A percentile compares a stretch with the other conserved stretches of the same genome.
phyloP scores from a whole-genome alignment of 2,797 vertebrate species.

The Momotus momota region DNA sequence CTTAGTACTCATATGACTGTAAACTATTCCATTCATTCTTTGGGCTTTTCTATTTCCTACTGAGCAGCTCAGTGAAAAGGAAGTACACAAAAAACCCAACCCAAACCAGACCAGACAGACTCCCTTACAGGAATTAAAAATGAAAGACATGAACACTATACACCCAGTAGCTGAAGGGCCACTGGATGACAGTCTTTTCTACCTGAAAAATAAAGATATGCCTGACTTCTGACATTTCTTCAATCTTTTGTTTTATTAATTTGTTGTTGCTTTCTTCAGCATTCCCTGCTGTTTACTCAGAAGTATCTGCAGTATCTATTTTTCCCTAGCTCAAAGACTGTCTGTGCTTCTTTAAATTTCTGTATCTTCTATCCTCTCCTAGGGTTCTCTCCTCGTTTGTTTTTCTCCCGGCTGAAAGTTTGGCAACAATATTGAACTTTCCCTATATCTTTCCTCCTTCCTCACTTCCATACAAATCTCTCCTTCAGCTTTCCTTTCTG shows the following conservation, averaged over 20 bases:
- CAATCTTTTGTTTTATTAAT: background rate
- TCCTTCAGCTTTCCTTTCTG: background rate
- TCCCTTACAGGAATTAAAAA: background rate
- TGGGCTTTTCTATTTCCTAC: background rate
- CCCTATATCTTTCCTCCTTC: background rate
- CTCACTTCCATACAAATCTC: background rate
- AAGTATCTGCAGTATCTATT: background rate
- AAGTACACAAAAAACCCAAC: background rate
- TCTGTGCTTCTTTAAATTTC: background rate
- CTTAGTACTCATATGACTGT: background rate
- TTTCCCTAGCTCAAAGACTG: background rate
- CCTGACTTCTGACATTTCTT: background rate
- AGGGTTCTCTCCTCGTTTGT: background rate
- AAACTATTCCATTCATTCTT: background rate
- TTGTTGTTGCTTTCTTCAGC: background rate
- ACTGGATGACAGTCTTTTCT: background rate
- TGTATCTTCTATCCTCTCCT: background rate
- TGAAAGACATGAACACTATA: background rate
- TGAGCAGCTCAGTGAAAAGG: background rate
- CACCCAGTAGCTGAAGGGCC: background rate
- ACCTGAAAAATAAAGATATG: background rate
- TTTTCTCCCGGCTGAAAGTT: background rate
- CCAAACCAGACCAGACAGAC: background rate
- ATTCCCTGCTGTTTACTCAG: background rate
- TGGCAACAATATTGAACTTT: background rate